Evolutionary conservation across 2,888 invertebrate species (phyloP).

Genomic region (Graphium colonna): DNA sequence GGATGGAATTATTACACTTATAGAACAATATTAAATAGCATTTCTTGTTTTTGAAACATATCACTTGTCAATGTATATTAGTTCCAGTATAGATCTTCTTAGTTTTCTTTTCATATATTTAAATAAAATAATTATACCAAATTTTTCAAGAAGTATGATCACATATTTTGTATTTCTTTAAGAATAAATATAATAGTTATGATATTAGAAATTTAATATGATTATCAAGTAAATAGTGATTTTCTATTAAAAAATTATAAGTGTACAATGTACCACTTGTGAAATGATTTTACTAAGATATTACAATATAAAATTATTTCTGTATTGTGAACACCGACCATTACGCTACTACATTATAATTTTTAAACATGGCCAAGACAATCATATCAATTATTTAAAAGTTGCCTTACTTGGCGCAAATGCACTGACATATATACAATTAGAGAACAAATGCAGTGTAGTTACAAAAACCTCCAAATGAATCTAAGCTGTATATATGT

Average conservation of each 20-base stretch:
- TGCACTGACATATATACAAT: neutral
- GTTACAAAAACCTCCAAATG: neutral
- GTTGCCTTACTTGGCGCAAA: neutral
- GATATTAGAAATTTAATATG: no score
- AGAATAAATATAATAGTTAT: no score
- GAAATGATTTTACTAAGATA: no score
- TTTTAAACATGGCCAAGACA: neutral
- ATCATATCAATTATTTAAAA: neutral
- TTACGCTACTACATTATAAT: conserved; percentile 4
- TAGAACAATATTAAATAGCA: no score
- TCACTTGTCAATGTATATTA: no score
- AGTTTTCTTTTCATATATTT: no score
- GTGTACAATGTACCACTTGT: no score
- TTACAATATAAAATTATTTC: neutral
- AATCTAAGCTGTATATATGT: neutral
- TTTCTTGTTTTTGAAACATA: no score
- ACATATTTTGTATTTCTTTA: no score
- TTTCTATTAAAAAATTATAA: neutral
- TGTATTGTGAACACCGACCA: conserved; percentile 13
- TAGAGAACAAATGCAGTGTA: neutral
- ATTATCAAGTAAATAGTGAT: neutral
- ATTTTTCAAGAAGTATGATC: no score
- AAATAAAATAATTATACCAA: no score
- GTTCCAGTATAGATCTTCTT: no score
- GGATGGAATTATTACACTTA: neutral